Percentiles rank a stretch among this genome's conserved stretches.
Conservation (phyloP, 1,140 invertebrate species). For the Saccostrea glomerata region DNA sequence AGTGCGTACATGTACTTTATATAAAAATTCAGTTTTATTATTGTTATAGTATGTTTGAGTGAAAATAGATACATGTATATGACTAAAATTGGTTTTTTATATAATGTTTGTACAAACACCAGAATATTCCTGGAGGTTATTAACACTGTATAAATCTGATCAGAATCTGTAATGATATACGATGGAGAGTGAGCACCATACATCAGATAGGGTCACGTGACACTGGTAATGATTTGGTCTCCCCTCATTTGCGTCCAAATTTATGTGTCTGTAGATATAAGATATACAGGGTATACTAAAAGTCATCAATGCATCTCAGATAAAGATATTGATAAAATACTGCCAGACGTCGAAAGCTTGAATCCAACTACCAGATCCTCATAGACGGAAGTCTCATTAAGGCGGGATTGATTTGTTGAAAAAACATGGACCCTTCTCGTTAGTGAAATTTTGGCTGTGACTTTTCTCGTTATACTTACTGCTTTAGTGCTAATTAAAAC, state of each 20-base stretch:
- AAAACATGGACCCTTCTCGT: conserved; percentile 28
- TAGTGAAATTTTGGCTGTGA: conserved; percentile 33
- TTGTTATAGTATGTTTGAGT: too few species aligned
- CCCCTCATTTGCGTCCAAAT: neutral
- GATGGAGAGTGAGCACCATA: neutral
- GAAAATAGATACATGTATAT: too few species aligned
- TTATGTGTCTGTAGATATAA: conserved; percentile 30
- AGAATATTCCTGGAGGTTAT: neutral
- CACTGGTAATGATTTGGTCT: neutral
- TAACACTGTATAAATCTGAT: neutral
- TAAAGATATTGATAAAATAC: conserved; percentile 22
- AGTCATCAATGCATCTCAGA: neutral
- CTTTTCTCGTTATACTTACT: conserved; percentile 17
- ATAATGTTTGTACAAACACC: too few species aligned
- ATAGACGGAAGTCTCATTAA: conserved; percentile 26
- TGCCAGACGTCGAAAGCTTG: neutral
- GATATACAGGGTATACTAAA: neutral
- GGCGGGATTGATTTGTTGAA: conserved; percentile 3
- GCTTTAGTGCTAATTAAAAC: conserved; percentile 20
- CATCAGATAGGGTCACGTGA: conserved; percentile 5
- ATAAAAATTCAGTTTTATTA: too few species aligned
- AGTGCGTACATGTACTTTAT: too few species aligned
- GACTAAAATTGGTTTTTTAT: too few species aligned
- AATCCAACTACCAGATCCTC: neutral
- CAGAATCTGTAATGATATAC: neutral